Evolutionary conservation across 2,797 vertebrate species (phyloP).

Genomic region (Gymnoscopelus microlampas): DNA sequence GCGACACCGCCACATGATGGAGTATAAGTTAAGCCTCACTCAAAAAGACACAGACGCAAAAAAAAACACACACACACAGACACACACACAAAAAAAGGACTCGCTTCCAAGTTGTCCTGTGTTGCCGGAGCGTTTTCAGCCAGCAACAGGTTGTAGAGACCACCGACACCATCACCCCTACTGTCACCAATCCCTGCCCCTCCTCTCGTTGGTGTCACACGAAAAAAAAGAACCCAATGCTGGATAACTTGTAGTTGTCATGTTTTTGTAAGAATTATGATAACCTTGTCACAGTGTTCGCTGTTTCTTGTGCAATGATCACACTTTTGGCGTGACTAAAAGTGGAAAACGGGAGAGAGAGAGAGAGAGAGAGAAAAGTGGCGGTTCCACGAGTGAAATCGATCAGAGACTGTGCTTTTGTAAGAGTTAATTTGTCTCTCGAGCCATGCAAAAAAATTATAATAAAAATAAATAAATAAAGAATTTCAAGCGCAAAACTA

Average conservation of each 20-base stretch:
- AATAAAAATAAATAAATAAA: constrained; percentile 46
- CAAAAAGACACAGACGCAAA: constrained; percentile 28
- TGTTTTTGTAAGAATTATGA: constrained; percentile 77
- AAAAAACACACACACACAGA: constrained; percentile 26
- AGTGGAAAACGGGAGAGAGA: constrained; percentile 61
- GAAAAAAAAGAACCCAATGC: constrained; percentile 77
- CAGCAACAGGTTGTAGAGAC: constrained; percentile 40
- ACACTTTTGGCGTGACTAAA: constrained; percentile 84
- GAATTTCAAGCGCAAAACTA: constrained; percentile 75
- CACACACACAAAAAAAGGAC: not conserved
- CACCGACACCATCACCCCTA: constrained; percentile 84
- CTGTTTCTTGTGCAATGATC: constrained; percentile 89
- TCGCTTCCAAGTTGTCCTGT: constrained; percentile 26
- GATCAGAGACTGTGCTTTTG: constrained; percentile 59
- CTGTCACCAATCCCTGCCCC: constrained; percentile 82
- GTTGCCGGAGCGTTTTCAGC: constrained; percentile 45
- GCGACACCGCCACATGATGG: too few species aligned
- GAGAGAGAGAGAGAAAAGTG: constrained; percentile 32
- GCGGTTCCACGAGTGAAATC: constrained; percentile 43
- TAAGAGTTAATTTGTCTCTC: constrained; percentile 70
- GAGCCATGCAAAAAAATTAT: constrained; percentile 78
- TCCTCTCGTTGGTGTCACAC: constrained; percentile 82
- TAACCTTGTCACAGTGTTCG: constrained; percentile 85
- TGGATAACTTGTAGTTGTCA: constrained; percentile 86
- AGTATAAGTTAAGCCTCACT: constrained; percentile 11